Evolutionary conservation across 1,140 invertebrate species (phyloP), one percentile per base, ranked within the genome.

Genomic region (Adoxophyes honmai): DNA sequence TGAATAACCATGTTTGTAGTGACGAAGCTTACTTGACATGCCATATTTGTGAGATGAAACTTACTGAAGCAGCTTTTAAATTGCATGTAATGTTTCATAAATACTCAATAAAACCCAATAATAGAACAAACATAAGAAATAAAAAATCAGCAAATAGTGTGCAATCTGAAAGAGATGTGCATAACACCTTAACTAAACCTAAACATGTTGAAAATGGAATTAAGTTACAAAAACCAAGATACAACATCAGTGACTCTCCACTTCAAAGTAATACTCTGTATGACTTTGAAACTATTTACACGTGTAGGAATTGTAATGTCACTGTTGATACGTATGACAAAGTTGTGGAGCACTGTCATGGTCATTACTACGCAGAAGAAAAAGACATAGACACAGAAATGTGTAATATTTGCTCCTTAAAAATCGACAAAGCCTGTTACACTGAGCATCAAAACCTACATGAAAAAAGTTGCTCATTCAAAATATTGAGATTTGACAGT

Each of bases 271-370:
- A 28, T 28, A 1, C 16, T n/a, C 1, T 18, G 21, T 6, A 33
- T 33, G 11, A 5, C 0, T 55, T 21, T 37, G 7, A 16, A 35
- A 35, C 53, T 4, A 6, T 73, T 21, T 83, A 70, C 55, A 60
- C 53, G 28, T 85, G 79, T 64, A 67, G 65, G 60, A 68, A 52
- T 63, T 85, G 78, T 64, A 51, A 57, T 14, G 9, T 69, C 14
- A 56, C 68, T 38, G 37, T 81, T 18, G 64, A 67, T 54, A 57
- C 52, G 15, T 86, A 83, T 62, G 78, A 83, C 60, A 68, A 70
- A 52, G 71, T 73, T n/a, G 55, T 86, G 37, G 61, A 77, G 59
- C 82, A 86, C 62, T 80, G 77, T 59, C 78, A 81, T 37, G 52
- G 60, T 13, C 73, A 68, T 73, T 67, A 64, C 15, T 52, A 59